Evolutionary conservation across 2,888 invertebrate species (phyloP).

Genomic region (Pseudoips prasinana): DNA sequence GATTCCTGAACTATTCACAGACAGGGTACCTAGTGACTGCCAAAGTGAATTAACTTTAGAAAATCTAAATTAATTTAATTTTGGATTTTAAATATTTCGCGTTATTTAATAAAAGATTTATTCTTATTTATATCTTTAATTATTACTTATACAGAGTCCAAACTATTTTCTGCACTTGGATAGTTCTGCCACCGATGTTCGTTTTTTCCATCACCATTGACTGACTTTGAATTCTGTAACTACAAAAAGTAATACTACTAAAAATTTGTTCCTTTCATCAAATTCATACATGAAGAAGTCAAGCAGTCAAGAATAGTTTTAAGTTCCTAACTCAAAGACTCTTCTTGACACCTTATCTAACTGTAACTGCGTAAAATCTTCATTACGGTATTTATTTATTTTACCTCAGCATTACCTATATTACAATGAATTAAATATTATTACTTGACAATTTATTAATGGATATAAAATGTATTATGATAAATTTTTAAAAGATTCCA

Average conservation of each 20-base stretch:
- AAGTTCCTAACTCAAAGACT: too few relatives aligned
- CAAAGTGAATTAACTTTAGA: constrained; percentile 70
- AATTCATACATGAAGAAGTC: too few relatives aligned
- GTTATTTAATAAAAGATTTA: constrained; percentile 25
- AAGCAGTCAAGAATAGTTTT: too few relatives aligned
- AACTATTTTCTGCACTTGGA: constrained; percentile 65
- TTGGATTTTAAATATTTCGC: constrained; percentile 24
- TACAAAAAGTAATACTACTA: constrained; percentile 22
- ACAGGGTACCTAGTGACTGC: constrained; percentile 73
- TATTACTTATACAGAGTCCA: constrained; percentile 59
- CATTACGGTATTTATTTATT: too few relatives aligned
- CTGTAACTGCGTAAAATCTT: too few relatives aligned
- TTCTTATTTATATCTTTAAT: constrained; percentile 10
- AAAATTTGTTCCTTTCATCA: too few relatives aligned
- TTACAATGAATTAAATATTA: too few relatives aligned
- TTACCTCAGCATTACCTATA: too few relatives aligned
- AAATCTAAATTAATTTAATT: constrained; percentile 50
- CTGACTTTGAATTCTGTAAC: constrained; percentile 66
- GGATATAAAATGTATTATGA: too few relatives aligned
- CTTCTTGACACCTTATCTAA: too few relatives aligned
- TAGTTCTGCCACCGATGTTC: constrained; percentile 65
- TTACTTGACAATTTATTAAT: too few relatives aligned
- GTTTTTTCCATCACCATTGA: constrained; percentile 73
- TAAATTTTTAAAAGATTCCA: too few relatives aligned
- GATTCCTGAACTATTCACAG: constrained; percentile 76